A percentile compares a stretch with the other conserved stretches of the same genome.
These are phyloP conservation scores for Neomonachus schauinslandi DNA, from an alignment of 2,113 vertebrate genomes.

Conservation along the genomic window DNA sequence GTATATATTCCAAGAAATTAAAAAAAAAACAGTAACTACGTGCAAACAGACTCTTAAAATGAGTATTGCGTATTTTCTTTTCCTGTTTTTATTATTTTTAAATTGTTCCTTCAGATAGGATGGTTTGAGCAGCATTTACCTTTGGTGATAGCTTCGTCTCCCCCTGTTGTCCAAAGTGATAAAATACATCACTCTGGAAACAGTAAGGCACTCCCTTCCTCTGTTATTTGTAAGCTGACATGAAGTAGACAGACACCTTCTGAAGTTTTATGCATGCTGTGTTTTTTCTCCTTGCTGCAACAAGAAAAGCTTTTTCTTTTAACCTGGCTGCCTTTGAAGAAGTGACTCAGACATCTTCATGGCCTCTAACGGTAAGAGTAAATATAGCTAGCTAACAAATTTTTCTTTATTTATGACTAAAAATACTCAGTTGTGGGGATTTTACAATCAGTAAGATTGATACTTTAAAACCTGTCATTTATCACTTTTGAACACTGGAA, in stretches of 20 bases:
- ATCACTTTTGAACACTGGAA: background rate
- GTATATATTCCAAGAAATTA: background rate
- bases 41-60: background rate
- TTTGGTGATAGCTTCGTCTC: conserved; percentile 70
- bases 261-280: conserved; percentile 84
- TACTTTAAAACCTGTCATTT: background rate
- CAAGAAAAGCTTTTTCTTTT: conserved; percentile 85
- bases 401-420: conserved; percentile 76
- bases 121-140: conserved; percentile 13
- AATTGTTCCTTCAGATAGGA: background rate
- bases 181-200: conserved; percentile 76
- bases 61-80: background rate
- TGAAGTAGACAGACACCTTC: conserved; percentile 74
- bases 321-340: conserved; percentile 87
- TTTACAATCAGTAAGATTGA: conserved; percentile 61
- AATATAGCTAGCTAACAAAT: conserved; percentile 59
- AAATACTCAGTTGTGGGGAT: background rate
- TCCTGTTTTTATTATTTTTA: conserved; percentile 25
- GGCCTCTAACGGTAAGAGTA: conserved; percentile 89
- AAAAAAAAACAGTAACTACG: background rate
- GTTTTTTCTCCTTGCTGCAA: conserved; percentile 76
- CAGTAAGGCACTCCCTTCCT: conserved; percentile 59
- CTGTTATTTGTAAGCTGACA: conserved; percentile 76
- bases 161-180: conserved; percentile 78
- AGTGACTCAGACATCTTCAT: conserved; percentile 86